Percentiles rank a stretch among this genome's conserved stretches.
phyloP scores from a whole-genome alignment of 2,797 vertebrate species.

The Lepus oiostolus region DNA sequence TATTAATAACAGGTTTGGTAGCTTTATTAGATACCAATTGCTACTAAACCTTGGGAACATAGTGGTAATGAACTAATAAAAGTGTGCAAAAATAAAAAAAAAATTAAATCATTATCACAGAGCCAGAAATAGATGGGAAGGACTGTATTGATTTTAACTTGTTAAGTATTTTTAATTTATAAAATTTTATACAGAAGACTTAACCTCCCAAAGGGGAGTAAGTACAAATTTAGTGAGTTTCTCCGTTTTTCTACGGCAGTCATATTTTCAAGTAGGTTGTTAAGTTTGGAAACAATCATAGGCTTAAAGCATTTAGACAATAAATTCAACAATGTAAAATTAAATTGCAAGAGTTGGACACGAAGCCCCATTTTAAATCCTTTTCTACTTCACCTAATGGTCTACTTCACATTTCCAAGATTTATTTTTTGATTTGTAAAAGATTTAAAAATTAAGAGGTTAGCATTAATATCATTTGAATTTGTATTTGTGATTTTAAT shows the following conservation, averaged over 20 bases:
- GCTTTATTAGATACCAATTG: background rate
- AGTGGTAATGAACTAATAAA: conserved; percentile 4
- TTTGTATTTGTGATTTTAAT: conserved; percentile 24
- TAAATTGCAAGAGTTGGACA: conserved; percentile 15
- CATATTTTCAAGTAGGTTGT: background rate
- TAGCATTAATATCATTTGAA: background rate
- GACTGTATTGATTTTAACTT: conserved; percentile 1
- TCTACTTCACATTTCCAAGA: background rate
- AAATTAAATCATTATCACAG: background rate
- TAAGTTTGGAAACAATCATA: conserved; percentile 8
- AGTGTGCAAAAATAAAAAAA: background rate
- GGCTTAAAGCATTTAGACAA: conserved; percentile 7
- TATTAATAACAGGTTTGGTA: background rate
- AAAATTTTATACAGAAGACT: background rate
- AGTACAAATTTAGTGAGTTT: background rate
- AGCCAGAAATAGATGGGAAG: conserved; percentile 15
- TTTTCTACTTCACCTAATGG: background rate
- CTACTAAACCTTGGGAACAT: background rate
- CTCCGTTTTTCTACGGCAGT: background rate
- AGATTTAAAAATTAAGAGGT: background rate
- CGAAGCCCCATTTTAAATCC: background rate
- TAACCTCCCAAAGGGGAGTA: background rate
- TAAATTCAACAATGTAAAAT: conserved; percentile 3
- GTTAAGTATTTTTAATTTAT: background rate
- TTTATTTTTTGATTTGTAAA: background rate